Evolutionary conservation across 2,113 vertebrate genomes (phyloP).

Genomic region (Misgurnus mizolepis): DNA sequence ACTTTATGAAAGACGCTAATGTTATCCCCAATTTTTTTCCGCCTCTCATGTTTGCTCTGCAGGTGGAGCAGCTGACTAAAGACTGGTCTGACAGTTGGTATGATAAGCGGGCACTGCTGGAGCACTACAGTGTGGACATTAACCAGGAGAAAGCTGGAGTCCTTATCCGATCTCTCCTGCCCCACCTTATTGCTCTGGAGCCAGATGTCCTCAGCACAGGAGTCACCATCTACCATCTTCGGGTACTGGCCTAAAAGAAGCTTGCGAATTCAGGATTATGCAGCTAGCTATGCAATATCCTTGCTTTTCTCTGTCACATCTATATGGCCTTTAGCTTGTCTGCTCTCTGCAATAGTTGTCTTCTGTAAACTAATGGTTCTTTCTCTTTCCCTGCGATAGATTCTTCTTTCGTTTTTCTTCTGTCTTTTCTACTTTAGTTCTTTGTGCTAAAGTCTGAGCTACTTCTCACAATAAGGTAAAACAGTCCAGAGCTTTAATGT

Average conservation of each 20-base stretch:
- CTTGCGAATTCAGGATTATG: neutral
- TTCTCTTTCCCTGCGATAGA: conserved; percentile 68
- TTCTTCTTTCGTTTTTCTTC: conserved; percentile 54
- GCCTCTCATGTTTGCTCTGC: conserved; percentile 4
- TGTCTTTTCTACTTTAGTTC: conserved; percentile 64
- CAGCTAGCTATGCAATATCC: neutral
- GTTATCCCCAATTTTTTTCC: too few species aligned
- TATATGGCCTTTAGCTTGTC: neutral
- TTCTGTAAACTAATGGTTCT: conserved; percentile 69
- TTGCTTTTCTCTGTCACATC: neutral
- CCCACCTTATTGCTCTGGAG: conserved; percentile 88
- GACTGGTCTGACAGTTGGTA: conserved; percentile 90
- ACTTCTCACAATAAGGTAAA: conserved; percentile 60
- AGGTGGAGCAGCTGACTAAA: conserved; percentile 91
- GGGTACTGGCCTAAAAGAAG: conserved; percentile 71
- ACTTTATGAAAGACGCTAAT: too few species aligned
- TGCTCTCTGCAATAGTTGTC: conserved; percentile 49
- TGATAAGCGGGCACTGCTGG: conserved; percentile 86
- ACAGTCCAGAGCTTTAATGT: conserved; percentile 17
- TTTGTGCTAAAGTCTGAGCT: conserved; percentile 63
- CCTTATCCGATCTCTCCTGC: conserved; percentile 85
- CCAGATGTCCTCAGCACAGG: conserved; percentile 93
- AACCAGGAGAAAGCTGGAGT: conserved; percentile 85
- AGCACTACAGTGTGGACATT: conserved; percentile 91
- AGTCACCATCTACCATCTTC: conserved; percentile 92